phyloP scores from a whole-genome alignment of 2,797 vertebrate genomes.

The Ara ararauna region DNA sequence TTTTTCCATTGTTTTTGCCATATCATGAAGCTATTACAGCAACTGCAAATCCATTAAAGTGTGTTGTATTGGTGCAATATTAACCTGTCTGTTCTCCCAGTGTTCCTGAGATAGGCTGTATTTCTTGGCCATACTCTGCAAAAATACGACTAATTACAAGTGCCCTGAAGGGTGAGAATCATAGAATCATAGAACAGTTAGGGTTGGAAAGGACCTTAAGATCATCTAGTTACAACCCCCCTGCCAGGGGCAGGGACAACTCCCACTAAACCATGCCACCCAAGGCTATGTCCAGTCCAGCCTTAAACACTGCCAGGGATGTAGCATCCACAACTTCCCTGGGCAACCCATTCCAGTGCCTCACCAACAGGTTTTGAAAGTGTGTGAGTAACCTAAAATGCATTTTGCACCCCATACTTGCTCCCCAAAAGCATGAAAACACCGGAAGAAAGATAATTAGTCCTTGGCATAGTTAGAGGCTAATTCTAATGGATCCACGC shows the following conservation, averaged over 20 bases:
- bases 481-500: background rate
- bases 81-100: background rate
- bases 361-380: background rate
- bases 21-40: background rate
- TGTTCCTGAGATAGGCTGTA: background rate
- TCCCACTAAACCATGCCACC: too few species aligned
- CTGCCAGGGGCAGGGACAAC: too few species aligned
- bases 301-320: too few species aligned
- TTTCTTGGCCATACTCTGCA: background rate
- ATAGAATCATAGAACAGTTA: too few species aligned
- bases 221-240: too few species aligned
- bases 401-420: background rate
- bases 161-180: background rate
- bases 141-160: background rate
- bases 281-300: too few species aligned
- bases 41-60: background rate
- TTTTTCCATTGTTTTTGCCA: background rate
- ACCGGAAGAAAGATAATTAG: background rate
- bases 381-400: background rate
- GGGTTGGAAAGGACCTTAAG: too few species aligned
- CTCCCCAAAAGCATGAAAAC: background rate
- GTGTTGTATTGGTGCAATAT: conserved; percentile 13
- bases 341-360: too few species aligned
- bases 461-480: background rate
- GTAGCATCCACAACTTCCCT: too few species aligned